Evolutionary conservation across 2,113 vertebrate genomes (phyloP), one percentile per base, ranked within the genome.

Genomic region (Catharus fuscescens): DNA sequence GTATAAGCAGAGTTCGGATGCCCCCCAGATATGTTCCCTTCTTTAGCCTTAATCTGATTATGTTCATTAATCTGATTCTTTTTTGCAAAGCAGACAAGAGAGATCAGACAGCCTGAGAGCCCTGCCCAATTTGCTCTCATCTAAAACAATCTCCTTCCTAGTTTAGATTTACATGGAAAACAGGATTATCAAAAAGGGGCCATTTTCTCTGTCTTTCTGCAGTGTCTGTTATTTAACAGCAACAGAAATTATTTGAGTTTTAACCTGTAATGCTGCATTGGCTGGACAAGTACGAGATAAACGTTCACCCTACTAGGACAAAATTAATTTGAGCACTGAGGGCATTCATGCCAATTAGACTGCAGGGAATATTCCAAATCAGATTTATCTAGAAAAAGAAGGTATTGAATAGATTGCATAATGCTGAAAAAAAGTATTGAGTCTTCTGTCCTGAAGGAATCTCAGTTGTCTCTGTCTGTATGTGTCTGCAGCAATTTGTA

Each of bases 31-130:
- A 91, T 19, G 85, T 82, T 90, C 71, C 81, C 70, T 92, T 90
- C 28, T 69, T 91, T 62, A 81, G 89, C 78, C 54, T 77, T 85
- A 90, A 95, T 82, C 91, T 90, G 87, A 93, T 95, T 93, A 94
- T 1, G 0, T 80, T 88, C 87, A 91, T 95, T 94, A 96, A 96
- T 95, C 93, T 70, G 87, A 88, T 97, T 85, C 60, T 77, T 81
- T 91, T 88, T 67, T 73, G 70, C 83, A 92, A 89, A 80, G 81
- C 87, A 94, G 91, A 92, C 86, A 88, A 73, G 78, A 76, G 88
- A 85, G 66, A 92, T 95, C 74, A 96, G 93, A 62, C 84, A 80
- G 91, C 60, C 74, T 9, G 42, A 79, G 79, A 94, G 78, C 50
- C 86, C 84, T 87, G 86, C 74, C 70, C 81, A 54, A 47, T 82